Percentiles rank a stretch among this genome's conserved stretches.
Conservation (phyloP, 2,113 vertebrate species). For the Corythaixoides concolor region DNA sequence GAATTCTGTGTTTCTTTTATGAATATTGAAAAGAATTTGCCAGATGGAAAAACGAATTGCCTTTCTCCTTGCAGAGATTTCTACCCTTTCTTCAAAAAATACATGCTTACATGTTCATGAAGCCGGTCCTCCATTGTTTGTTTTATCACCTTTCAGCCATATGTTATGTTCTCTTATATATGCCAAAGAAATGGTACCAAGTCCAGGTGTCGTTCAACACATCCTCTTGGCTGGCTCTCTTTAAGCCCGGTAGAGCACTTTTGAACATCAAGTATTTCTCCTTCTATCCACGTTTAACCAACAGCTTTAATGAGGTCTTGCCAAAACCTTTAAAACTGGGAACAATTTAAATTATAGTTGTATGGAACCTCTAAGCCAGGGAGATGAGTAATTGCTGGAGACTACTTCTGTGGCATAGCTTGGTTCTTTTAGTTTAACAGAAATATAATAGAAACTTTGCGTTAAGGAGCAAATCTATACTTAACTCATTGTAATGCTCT, state of each 20-base stretch:
- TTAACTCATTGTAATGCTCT: constrained; percentile 39
- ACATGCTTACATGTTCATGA: not conserved
- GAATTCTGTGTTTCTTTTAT: constrained; percentile 7
- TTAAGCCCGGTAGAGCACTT: not conserved
- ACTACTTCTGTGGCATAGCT: constrained; percentile 6
- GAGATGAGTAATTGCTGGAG: constrained; percentile 51
- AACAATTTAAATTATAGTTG: constrained; percentile 19
- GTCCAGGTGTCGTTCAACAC: not conserved
- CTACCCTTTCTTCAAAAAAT: not conserved
- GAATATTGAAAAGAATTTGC: constrained; percentile 23
- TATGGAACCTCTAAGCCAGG: not conserved
- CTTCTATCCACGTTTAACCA: not conserved
- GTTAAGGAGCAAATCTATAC: not conserved
- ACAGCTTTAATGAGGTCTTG: constrained; percentile 29
- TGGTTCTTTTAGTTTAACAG: constrained; percentile 20
- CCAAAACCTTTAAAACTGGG: constrained; percentile 8
- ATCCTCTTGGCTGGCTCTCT: not conserved
- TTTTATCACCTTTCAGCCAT: constrained; percentile 55
- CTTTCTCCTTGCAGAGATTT: not conserved
- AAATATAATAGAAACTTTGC: constrained; percentile 20
- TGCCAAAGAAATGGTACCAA: constrained; percentile 5
- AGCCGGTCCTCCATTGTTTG: constrained; percentile 29
- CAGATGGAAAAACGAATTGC: constrained; percentile 33
- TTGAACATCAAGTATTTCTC: not conserved
- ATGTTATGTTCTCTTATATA: not conserved